These are phyloP conservation scores for Acrocera orbiculus DNA, from an alignment of 2,888 invertebrate genomes.

Conservation along the genomic window DNA sequence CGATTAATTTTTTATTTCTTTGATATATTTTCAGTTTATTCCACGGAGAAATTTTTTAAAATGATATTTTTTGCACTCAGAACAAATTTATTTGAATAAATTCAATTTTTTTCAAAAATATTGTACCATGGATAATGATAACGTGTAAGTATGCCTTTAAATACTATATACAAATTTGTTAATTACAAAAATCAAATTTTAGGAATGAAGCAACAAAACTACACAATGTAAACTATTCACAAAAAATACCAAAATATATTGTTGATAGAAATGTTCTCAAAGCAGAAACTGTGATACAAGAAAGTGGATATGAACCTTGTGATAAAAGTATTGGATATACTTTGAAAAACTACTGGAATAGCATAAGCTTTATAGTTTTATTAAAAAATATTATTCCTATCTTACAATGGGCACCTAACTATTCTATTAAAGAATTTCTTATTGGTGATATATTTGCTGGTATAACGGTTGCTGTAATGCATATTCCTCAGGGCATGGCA, in stretches of 20 bases:
- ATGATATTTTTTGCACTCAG: no score
- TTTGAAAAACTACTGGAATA: constrained; percentile 19
- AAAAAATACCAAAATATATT: constrained; percentile 21
- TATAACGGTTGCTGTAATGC: constrained; percentile 68
- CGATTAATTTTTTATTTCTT: no score
- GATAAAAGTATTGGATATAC: constrained; percentile 27
- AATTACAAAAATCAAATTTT: no score
- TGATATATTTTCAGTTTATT: no score
- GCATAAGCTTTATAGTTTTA: constrained; percentile 22
- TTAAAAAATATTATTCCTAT: constrained; percentile 35
- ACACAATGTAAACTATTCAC: no score
- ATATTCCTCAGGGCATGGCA: constrained; percentile 69
- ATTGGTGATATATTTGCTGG: constrained; percentile 62
- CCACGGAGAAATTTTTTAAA: no score
- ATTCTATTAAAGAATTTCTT: constrained; percentile 41
- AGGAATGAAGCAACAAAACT: no score
- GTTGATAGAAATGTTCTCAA: constrained; percentile 26
- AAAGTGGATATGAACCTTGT: constrained; percentile 24
- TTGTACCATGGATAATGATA: no score
- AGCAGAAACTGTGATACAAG: constrained; percentile 25
- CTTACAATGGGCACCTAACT: constrained; percentile 43
- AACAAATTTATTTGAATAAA: no score
- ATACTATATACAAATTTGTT: no score
- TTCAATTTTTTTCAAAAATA: no score
- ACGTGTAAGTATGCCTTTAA: no score